Conservation (phyloP, 2,797 vertebrate genomes). For the Ara ararauna region DNA sequence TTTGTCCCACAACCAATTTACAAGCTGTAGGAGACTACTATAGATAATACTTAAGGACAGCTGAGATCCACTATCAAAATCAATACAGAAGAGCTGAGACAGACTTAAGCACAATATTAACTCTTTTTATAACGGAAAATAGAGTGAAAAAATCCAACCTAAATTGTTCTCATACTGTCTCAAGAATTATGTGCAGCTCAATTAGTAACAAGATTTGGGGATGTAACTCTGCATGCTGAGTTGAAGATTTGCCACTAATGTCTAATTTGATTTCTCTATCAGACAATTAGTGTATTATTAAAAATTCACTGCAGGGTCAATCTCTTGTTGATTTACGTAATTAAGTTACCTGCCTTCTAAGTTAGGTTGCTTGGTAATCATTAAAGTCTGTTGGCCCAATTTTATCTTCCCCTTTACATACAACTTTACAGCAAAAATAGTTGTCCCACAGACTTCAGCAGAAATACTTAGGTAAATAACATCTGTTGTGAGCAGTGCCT, state of each 20-base stretch:
- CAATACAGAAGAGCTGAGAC: slow-evolving; percentile 28
- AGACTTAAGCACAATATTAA: slow-evolving; percentile 42
- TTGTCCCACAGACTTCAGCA: not conserved
- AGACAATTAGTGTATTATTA: slow-evolving; percentile 73
- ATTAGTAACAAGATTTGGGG: slow-evolving; percentile 26
- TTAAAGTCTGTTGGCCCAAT: not conserved
- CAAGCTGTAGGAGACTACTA: not conserved
- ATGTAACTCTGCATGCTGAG: slow-evolving; percentile 49
- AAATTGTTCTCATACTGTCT: not conserved
- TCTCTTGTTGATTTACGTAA: slow-evolving; percentile 70
- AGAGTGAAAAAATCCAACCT: not conserved
- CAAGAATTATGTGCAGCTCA: not conserved
- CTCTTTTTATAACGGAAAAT: slow-evolving; percentile 6
- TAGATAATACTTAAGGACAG: not conserved
- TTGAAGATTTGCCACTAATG: slow-evolving; percentile 56
- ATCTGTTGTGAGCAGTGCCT: not conserved
- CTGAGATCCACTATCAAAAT: slow-evolving; percentile 41
- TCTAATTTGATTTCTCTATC: slow-evolving; percentile 74
- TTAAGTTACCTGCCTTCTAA: slow-evolving; percentile 60
- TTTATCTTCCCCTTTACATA: not conserved
- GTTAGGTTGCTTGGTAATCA: slow-evolving; percentile 17
- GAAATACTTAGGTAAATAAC: not conserved
- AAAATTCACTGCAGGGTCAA: slow-evolving; percentile 66
- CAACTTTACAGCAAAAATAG: not conserved
- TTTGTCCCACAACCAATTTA: not conserved